Conservation (phyloP, 1,140 invertebrate species). For the Diorhabda sublineata region DNA sequence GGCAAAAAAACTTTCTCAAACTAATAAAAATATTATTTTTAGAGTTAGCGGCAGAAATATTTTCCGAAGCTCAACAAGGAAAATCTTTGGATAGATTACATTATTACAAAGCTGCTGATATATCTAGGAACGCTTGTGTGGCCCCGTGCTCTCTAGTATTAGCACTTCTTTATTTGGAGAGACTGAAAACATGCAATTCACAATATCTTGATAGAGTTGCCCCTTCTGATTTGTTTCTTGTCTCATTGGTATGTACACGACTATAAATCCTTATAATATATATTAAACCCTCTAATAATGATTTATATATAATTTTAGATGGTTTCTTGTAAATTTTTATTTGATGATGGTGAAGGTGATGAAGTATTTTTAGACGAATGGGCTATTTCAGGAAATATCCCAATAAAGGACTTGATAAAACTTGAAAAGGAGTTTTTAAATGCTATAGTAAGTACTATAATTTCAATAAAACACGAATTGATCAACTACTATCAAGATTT, state of each 20-base stretch:
- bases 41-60: conserved; percentile 80
- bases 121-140: conserved; percentile 75
- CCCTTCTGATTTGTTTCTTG: conserved; percentile 85
- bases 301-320: conserved; percentile 58
- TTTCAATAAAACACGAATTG: too few species aligned
- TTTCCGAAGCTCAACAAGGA: conserved; percentile 65
- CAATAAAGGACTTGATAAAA: conserved; percentile 70
- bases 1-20: background rate
- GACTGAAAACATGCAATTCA: conserved; percentile 73
- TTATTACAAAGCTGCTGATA: conserved; percentile 70
- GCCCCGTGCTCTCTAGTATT: conserved; percentile 80
- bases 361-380: conserved; percentile 86
- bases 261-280: conserved; percentile 8
- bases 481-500: too few species aligned
- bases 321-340: conserved; percentile 91
- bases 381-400: conserved; percentile 75
- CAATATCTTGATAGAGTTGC: conserved; percentile 76
- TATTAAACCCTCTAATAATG: conserved; percentile 4
- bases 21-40: conserved; percentile 37
- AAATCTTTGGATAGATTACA: conserved; percentile 74
- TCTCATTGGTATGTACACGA: conserved; percentile 74
- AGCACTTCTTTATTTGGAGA: conserved; percentile 82
- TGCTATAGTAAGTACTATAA: conserved; percentile 71
- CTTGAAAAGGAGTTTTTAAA: conserved; percentile 84
- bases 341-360: conserved; percentile 86